Conservation (phyloP, 53 echinoderm and acorn worm genomes). For the Astropecten irregularis region DNA sequence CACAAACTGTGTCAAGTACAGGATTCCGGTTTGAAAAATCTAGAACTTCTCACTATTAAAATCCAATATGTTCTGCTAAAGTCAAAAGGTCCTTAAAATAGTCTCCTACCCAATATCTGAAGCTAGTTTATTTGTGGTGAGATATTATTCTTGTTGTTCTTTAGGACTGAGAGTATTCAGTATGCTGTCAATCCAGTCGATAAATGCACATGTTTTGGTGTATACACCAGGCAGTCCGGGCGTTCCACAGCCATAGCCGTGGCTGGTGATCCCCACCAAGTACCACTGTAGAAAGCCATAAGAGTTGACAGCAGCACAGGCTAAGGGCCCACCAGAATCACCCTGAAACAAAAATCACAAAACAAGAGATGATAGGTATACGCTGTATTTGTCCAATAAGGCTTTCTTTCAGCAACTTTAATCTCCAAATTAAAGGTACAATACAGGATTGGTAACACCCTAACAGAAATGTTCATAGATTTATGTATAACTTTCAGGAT, state of each 20-base stretch:
- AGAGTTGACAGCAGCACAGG: neutral
- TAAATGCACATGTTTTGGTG: neutral
- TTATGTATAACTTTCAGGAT: too few species aligned
- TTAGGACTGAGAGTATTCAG: neutral
- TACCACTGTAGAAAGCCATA: neutral
- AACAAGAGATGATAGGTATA: neutral
- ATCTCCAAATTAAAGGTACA: too few species aligned
- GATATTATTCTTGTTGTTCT: neutral
- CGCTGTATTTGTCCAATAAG: neutral
- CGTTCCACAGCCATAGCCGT: neutral
- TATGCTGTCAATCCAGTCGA: neutral
- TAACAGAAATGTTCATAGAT: too few species aligned
- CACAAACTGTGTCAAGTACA: too few species aligned
- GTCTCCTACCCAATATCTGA: neutral
- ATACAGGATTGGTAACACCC: too few species aligned
- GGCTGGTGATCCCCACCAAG: constrained; percentile 23
- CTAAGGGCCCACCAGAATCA: constrained; percentile 25
- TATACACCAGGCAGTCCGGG: neutral
- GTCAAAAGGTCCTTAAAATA: neutral
- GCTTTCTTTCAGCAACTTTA: neutral
- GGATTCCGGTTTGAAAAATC: too few species aligned
- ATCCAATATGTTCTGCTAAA: too few species aligned
- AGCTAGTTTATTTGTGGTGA: neutral
- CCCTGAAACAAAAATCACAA: neutral
- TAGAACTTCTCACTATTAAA: too few species aligned